phyloP scores from a whole-genome alignment of 2,888 invertebrate species.

The Arrhopalites spinosus region DNA sequence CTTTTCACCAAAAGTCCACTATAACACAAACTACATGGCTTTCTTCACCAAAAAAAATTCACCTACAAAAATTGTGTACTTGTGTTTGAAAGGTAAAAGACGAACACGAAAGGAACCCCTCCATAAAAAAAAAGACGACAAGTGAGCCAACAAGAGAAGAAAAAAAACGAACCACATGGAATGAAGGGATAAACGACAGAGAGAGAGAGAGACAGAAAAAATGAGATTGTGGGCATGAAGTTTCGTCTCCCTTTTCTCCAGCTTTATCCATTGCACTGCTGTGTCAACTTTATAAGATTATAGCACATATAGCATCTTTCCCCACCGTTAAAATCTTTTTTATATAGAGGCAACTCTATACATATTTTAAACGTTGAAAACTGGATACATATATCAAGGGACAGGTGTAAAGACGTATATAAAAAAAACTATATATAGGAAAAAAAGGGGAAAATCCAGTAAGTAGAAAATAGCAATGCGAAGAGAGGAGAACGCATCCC shows the following conservation, averaged over 20 bases:
- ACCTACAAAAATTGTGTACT: not conserved
- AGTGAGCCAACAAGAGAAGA: constrained; percentile 33
- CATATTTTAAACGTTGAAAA: too few species aligned
- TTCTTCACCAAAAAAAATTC: too few species aligned
- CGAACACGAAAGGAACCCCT: constrained; percentile 35
- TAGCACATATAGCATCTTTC: not conserved
- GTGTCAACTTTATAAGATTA: not conserved
- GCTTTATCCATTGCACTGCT: not conserved
- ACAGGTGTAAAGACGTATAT: too few species aligned
- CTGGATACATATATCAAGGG: too few species aligned
- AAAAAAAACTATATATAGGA: too few species aligned
- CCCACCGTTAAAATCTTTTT: too few species aligned
- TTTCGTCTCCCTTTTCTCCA: not conserved
- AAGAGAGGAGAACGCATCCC: too few species aligned
- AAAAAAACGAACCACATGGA: constrained; percentile 18
- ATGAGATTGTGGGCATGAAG: constrained; percentile 15
- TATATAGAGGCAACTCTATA: too few species aligned
- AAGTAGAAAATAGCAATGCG: too few species aligned
- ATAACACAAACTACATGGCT: too few species aligned
- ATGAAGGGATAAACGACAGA: constrained; percentile 6
- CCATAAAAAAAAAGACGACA: not conserved
- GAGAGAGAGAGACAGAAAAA: not conserved
- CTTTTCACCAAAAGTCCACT: too few species aligned
- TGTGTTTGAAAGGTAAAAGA: constrained; percentile 30
- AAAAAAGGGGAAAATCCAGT: too few species aligned